These are phyloP conservation scores for Orussus abietinus DNA, from an alignment of 1,140 invertebrate genomes.

Conservation along the genomic window DNA sequence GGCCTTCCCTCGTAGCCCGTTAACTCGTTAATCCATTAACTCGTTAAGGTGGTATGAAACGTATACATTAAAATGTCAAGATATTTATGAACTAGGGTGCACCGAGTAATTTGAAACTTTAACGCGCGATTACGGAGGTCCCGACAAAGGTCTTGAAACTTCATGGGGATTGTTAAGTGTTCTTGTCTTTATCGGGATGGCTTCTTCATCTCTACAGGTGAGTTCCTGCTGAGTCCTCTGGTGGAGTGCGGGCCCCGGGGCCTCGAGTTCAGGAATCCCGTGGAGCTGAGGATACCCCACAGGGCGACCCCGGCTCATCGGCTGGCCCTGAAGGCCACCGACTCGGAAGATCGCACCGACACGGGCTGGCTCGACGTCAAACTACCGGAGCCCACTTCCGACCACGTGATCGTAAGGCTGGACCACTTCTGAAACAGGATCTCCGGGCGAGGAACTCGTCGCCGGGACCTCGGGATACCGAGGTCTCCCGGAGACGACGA, in stretches of 20 bases:
- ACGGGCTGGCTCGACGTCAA: slow-evolving; percentile 72
- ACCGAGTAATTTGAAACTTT: too few species aligned
- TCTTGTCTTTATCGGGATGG: too few species aligned
- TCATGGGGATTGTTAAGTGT: slow-evolving; percentile 1
- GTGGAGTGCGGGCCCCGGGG: slow-evolving; percentile 95
- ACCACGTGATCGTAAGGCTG: slow-evolving; percentile 82
- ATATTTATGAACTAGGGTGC: too few species aligned
- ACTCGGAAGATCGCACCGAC: slow-evolving; percentile 57
- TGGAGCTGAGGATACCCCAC: slow-evolving; percentile 78
- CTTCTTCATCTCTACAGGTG: slow-evolving; percentile 64
- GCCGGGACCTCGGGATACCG: slow-evolving; percentile 10
- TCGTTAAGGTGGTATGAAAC: too few species aligned
- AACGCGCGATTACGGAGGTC: too few species aligned
- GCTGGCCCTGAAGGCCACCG: slow-evolving; percentile 74
- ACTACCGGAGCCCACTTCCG: slow-evolving; percentile 73
- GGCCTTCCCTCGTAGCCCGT: too few species aligned
- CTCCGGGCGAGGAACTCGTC: neutral
- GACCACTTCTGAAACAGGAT: slow-evolving; percentile 74
- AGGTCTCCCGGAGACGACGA: slow-evolving; percentile 1
- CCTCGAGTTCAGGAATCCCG: slow-evolving; percentile 79
- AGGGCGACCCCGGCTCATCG: slow-evolving; percentile 67
- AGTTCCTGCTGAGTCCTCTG: slow-evolving; percentile 85
- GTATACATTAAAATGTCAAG: too few species aligned
- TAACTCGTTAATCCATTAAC: neutral
- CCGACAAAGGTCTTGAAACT: too few species aligned